Evolutionary conservation across 2,113 vertebrate genomes (phyloP).

Genomic region (Phocoena phocoena): DNA sequence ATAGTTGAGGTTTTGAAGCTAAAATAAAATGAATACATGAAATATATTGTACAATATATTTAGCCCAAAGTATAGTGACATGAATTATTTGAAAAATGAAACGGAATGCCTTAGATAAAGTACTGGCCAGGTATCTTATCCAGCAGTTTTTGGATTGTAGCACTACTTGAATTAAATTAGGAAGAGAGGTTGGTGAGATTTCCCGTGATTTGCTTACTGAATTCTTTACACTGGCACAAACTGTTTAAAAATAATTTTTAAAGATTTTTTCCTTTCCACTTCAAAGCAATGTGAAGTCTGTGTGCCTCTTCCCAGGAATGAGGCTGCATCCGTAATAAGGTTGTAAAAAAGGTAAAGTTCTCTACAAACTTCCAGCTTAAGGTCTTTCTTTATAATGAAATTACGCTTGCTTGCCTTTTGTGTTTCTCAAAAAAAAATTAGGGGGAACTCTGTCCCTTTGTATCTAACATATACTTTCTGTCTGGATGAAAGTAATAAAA

Average conservation of each 20-base stretch:
- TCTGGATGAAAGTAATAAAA: neutral
- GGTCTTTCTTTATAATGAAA: neutral
- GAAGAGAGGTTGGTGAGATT: neutral
- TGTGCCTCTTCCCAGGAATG: neutral
- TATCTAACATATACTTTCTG: neutral
- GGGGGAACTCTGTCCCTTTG: neutral
- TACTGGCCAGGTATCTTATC: neutral
- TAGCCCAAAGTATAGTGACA: neutral
- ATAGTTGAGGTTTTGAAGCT: neutral
- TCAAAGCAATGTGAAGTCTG: neutral
- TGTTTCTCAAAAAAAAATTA: neutral
- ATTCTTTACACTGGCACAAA: conserved; percentile 4
- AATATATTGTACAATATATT: neutral
- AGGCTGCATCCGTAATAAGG: neutral
- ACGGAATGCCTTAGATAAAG: neutral
- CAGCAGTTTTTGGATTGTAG: neutral
- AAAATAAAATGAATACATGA: conserved; percentile 16
- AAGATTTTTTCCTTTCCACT: neutral
- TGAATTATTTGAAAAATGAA: neutral
- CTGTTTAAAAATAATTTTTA: neutral
- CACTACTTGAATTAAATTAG: neutral
- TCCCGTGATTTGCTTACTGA: neutral
- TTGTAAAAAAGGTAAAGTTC: neutral
- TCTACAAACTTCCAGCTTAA: neutral
- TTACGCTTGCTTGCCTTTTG: neutral